Base-by-base conservation (phyloP, 2,113 vertebrate species). In the Trachemys scripta region DNA sequence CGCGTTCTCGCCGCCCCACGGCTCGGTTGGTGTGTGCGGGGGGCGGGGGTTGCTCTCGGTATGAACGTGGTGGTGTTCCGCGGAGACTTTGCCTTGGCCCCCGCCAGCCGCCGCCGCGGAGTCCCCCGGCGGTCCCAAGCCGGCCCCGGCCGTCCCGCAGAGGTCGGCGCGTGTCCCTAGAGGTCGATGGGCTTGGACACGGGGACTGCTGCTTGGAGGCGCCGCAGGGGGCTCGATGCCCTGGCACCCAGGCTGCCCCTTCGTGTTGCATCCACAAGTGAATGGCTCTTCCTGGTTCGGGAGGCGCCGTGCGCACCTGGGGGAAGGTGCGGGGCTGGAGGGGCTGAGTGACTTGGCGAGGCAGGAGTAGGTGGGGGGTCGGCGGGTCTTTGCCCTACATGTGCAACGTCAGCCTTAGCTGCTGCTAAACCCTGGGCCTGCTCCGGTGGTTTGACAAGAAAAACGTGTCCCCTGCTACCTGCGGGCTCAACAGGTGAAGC, bases 401-500 rank as follows among this genome's bases (percentile, higher is more conserved):
- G 38, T 16, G 31, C 8, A 82, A 20, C 59, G 56, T 31, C 62
- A 83, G 59, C 22, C 24, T 29, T 31, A 29, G n/a, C 9, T 42
- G 31, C 20, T 89, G 50, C 59, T 13, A 57, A 75, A 45, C 25
- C 25, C n/a, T 22, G 80, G 65, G 75, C 35, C 59, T 38, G 27
- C 24, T 87, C 12, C 12, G 50, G 47, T 27, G 45, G 5, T 42
- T 62, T 54, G 6, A 57, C 42, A 65, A 50, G 35, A 50, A 93
- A 82, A 85, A 14, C 5, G 0, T 11, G 12, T 35, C 59, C 42
- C 29, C n/a, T 6, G 6, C 59, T 76, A 8, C 49, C 42, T 51
- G 0, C 0, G 3, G 38, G 38, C 12, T 47, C 42, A 76, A 7
- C 72, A 3, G 13, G 72, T 20, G 38, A 12, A 25, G 59, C 24